Evolutionary conservation across 2,113 vertebrate genomes (phyloP).

Genomic region (Toxotes jaculatrix): DNA sequence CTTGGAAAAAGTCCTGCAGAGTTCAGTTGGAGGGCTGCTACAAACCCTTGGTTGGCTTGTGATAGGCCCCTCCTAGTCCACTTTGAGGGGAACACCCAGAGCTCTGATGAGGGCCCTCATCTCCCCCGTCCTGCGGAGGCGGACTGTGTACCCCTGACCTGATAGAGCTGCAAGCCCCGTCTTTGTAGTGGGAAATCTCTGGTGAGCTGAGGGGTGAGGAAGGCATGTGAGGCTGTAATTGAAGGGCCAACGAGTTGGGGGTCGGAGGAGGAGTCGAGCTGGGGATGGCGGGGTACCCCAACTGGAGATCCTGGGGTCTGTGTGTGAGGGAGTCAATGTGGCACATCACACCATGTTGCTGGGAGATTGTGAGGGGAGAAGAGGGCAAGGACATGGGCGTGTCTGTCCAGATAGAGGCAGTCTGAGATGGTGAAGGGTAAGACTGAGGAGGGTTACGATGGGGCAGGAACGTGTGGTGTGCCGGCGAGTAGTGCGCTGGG

Average conservation of each 20-base stretch:
- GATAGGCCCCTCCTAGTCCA: slow-evolving; percentile 45
- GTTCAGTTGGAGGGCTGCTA: slow-evolving; percentile 57
- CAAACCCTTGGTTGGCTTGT: slow-evolving; percentile 58
- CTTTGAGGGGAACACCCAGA: slow-evolving; percentile 66
- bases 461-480: slow-evolving; percentile 53
- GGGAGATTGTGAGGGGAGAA: slow-evolving; percentile 49
- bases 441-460: slow-evolving; percentile 42
- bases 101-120: slow-evolving; percentile 35
- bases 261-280: slow-evolving; percentile 33
- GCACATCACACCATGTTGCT: slow-evolving; percentile 49
- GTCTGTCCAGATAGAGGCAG: slow-evolving; percentile 64
- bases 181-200: slow-evolving; percentile 41
- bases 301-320: slow-evolving; percentile 68
- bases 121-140: slow-evolving; percentile 47
- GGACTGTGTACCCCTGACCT: slow-evolving; percentile 61
- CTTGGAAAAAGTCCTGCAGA: slow-evolving; percentile 41
- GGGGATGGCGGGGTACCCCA: slow-evolving; percentile 22
- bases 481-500: slow-evolving; percentile 62
- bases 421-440: slow-evolving; percentile 55
- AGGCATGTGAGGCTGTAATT: slow-evolving; percentile 40
- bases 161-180: slow-evolving; percentile 30
- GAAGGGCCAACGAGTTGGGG: slow-evolving; percentile 25
- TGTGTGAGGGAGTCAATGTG: slow-evolving; percentile 43
- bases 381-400: slow-evolving; percentile 56
- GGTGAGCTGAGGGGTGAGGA: slow-evolving; percentile 56